phyloP scores from a whole-genome alignment of 2,888 invertebrate genomes.

The Parnassius glacialis region DNA sequence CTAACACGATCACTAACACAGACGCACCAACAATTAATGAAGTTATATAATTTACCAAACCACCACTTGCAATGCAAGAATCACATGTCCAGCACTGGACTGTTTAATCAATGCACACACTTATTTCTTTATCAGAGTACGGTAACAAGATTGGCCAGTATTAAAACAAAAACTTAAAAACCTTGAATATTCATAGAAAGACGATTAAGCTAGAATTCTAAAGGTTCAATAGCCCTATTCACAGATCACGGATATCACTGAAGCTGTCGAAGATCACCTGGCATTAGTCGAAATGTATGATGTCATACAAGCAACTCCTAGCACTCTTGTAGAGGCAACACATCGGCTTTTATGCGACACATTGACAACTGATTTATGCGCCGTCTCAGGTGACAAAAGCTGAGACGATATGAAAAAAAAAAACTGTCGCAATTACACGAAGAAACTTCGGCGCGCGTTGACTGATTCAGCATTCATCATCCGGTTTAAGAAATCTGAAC shows the following conservation, averaged over 20 bases:
- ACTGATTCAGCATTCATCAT: slow-evolving; percentile 63
- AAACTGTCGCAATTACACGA: slow-evolving; percentile 58
- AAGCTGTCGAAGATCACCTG: slow-evolving; percentile 53
- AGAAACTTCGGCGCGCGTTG: slow-evolving; percentile 60
- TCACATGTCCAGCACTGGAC: too few species aligned
- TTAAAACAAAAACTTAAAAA: too few species aligned
- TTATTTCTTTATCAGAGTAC: too few species aligned
- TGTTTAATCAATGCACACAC: too few species aligned
- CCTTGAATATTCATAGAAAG: too few species aligned
- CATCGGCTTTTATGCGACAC: slow-evolving; percentile 60
- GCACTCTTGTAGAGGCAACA: slow-evolving; percentile 58
- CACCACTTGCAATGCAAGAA: too few species aligned
- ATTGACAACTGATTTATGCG: slow-evolving; percentile 76
- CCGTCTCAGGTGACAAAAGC: slow-evolving; percentile 68
- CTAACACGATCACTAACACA: too few species aligned
- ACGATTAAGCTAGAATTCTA: not conserved
- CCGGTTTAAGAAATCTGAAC: slow-evolving; percentile 51
- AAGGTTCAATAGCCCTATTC: not conserved
- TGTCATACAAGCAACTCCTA: slow-evolving; percentile 51
- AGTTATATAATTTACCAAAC: too few species aligned
- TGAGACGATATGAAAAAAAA: slow-evolving; percentile 44
- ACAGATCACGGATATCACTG: slow-evolving; percentile 37
- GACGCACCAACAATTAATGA: too few species aligned
- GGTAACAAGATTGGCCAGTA: too few species aligned
- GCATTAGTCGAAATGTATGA: slow-evolving; percentile 52